Base-by-base conservation (phyloP, 2,888 invertebrate genomes). In the Dynastes maya region DNA sequence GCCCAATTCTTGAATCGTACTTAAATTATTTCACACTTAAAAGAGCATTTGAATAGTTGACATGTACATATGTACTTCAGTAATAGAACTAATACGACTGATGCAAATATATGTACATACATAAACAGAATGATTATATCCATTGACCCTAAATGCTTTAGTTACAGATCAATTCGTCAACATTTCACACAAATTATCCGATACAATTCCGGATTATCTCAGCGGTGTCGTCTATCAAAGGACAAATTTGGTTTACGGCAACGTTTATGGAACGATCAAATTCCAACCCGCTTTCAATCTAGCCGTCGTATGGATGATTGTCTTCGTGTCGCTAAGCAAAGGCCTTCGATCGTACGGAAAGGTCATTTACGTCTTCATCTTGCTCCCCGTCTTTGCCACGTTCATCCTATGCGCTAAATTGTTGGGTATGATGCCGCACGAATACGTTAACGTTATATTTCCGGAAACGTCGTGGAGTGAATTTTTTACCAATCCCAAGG, bases 281-380 rank as follows among this genome's bases (percentile, higher is more conserved):
- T 96, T 97, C 89, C 96, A 97, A 91, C 93, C 96, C 81, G 96
- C 96, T 2, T 96, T 97, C 89, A 96, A 97, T 88, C 90, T 97
- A 87, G 96, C 96, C 0, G 94, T 97, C 3, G 94, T 97, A 29
- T 97, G 97, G 97, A 94, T 96, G 92, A 94, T 96, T 70, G 94
- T 97, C 5, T 97, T 97, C 86, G 93, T 97, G 29, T 93, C 95
- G 64, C 91, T 97, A 29, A 96, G 96, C 88, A 96, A 96, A 92
- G 97, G 97, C 79, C 89, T 97, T 61, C 92, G 95, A 83, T 95
- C 95, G 0, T 95, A 95, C 84, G 95, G 96, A 79, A 96, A 95
- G 91, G 95, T 95, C 16, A 93, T 96, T 8, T 95, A 95, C 88
- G 92, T 95, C 80, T 92, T 97, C 84, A 94, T 95, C 72, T 89